These are phyloP conservation scores for Cantharis nigra DNA, from an alignment of 2,888 invertebrate genomes.

Conservation along the genomic window DNA sequence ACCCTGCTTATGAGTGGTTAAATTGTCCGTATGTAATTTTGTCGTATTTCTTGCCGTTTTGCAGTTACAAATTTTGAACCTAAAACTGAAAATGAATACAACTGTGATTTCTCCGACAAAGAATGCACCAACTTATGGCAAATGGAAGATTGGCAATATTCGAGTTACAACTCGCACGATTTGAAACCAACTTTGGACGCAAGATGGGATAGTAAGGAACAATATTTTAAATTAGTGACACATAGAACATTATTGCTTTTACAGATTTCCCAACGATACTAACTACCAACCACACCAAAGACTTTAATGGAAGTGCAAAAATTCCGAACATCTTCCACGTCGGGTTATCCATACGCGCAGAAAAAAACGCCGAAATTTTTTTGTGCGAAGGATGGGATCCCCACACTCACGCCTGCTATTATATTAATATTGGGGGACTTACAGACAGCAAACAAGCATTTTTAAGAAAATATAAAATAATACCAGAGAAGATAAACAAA, in stretches of 20 bases:
- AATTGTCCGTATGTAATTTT: too few relatives aligned
- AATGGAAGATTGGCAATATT: slow-evolving; percentile 46
- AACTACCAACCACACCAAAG: slow-evolving; percentile 41
- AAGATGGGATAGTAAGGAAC: slow-evolving; percentile 48
- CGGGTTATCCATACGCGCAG: slow-evolving; percentile 46
- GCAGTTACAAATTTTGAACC: slow-evolving; percentile 44
- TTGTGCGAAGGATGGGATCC: slow-evolving; percentile 49
- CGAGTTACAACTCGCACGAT: slow-evolving; percentile 41
- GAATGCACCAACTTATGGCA: slow-evolving; percentile 45
- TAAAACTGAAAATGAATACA: slow-evolving; percentile 41
- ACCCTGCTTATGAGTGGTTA: too few relatives aligned
- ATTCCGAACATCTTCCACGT: slow-evolving; percentile 40
- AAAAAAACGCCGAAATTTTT: slow-evolving; percentile 44
- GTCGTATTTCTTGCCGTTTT: too few relatives aligned
- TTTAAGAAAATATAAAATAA: slow-evolving; percentile 36
- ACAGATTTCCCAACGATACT: slow-evolving; percentile 45
- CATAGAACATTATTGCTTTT: slow-evolving; percentile 13
- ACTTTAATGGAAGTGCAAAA: slow-evolving; percentile 41
- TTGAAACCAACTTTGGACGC: slow-evolving; percentile 44
- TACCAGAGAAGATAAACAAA: slow-evolving; percentile 36
- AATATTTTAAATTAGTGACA: neutral
- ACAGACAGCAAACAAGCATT: slow-evolving; percentile 37
- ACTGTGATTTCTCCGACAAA: slow-evolving; percentile 46
- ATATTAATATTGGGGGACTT: slow-evolving; percentile 40
- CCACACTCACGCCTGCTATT: slow-evolving; percentile 46